These are phyloP conservation scores for Melanophora roralis DNA, from an alignment of 2,888 invertebrate species.

Conservation along the genomic window DNA sequence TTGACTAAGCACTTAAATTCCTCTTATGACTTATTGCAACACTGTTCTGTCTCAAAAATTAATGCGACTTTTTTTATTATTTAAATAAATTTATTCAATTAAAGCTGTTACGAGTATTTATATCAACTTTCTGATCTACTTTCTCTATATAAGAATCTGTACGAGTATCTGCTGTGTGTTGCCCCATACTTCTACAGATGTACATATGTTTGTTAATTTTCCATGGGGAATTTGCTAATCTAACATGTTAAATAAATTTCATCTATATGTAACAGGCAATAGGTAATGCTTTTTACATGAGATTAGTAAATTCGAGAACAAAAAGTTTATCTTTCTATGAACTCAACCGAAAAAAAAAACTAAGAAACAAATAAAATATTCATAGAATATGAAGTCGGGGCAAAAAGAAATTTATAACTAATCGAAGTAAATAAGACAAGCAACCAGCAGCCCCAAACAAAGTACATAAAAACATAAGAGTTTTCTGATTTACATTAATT, in stretches of 20 bases:
- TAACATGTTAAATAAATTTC: conserved; percentile 8
- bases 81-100: neutral
- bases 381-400: conserved; percentile 33
- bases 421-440: conserved; percentile 70
- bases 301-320: neutral
- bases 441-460: neutral
- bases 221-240: neutral
- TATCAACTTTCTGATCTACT: neutral
- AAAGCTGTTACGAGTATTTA: too few species aligned
- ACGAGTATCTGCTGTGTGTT: neutral
- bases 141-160: neutral
- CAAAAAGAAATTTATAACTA: conserved; percentile 69
- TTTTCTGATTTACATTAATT: conserved; percentile 35
- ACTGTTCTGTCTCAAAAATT: too few species aligned
- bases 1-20: too few species aligned
- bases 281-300: neutral
- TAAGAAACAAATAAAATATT: conserved; percentile 9
- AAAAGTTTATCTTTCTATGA: neutral
- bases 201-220: neutral
- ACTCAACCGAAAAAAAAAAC: neutral
- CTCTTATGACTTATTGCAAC: too few species aligned
- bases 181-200: neutral
- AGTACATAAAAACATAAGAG: neutral
- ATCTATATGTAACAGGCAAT: neutral
- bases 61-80: too few species aligned